These are phyloP conservation scores for Hystrix brachyura DNA, from an alignment of 2,113 vertebrate genomes.

Conservation along the genomic window DNA sequence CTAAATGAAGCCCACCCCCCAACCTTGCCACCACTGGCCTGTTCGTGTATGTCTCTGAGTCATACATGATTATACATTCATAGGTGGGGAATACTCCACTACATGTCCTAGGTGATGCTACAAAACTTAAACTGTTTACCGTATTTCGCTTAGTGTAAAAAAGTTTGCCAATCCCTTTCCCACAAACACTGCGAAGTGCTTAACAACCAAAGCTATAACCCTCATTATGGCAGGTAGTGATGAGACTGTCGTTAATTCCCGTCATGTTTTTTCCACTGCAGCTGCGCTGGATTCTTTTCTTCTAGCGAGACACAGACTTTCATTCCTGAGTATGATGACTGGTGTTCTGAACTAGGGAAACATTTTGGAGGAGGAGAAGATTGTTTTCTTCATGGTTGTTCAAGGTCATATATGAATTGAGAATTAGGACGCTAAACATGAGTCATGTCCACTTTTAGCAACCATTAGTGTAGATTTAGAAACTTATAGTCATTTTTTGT, in stretches of 20 bases:
- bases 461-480: neutral
- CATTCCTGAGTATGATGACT: neutral
- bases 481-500: neutral
- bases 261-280: neutral
- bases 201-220: neutral
- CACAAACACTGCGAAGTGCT: neutral
- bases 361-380: neutral
- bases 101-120: neutral
- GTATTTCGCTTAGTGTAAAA: neutral
- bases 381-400: neutral
- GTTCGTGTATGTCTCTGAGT: neutral
- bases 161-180: neutral
- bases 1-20: neutral
- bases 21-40: neutral
- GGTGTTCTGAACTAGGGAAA: neutral
- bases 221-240: neutral
- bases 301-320: neutral
- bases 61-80: neutral
- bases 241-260: neutral
- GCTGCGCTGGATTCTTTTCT: neutral
- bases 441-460: neutral
- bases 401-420: neutral
- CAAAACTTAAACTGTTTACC: neutral
- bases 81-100: accelerated
- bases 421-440: accelerated